Base-by-base conservation (phyloP, 2,797 vertebrate species). In the Poecilia gillii region DNA sequence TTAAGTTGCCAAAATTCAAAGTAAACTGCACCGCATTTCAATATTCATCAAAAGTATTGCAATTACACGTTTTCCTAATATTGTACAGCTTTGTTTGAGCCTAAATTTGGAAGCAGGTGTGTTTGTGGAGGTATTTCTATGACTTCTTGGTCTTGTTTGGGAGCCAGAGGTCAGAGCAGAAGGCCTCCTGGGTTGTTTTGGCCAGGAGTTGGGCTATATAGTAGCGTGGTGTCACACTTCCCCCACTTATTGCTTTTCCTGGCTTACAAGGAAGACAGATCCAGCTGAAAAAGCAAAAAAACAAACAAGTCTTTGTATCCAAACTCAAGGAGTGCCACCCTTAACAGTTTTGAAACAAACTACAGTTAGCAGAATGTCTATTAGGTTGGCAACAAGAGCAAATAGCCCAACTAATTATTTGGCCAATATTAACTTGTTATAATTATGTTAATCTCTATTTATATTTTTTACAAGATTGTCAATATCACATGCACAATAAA, bases 91-190 rank as follows among this genome's bases (percentile, higher is more conserved):
- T 4, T 0, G 11, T 31, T 33, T 64, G 31, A 74, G 71, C 23
- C 16, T n/a, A 71, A n/a, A 13, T 73, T 1, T 25, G 7, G 70
- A 43, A 18, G 18, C 62, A 36, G 0, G 8, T 53, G 72, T 45
- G n/a, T 72, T 1, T 25, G 33, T 78, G 47, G 64, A 25, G 33
- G 14, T n/a, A n/a, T 49, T 51, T 64, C 41, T 59, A 47, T 68
- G 31, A 46, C 31, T 51, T 75, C 53, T 68, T 79, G 73, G 72
- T 80, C 77, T 76, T 33, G 25, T 73, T 36, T 88, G 81, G 25
- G 77, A 80, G 84, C 76, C 84, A 88, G 85, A 84, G 81, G 84
- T 90, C 51, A 18, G 49, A 73, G 78, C 73, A 80, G 81, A 90
- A 82, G 84, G 78, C 82, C 83, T 83, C 39, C 68, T 75, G 79